These are phyloP conservation scores for Mesoclemmys tuberculata DNA, from an alignment of 2,113 vertebrate genomes.

Conservation along the genomic window DNA sequence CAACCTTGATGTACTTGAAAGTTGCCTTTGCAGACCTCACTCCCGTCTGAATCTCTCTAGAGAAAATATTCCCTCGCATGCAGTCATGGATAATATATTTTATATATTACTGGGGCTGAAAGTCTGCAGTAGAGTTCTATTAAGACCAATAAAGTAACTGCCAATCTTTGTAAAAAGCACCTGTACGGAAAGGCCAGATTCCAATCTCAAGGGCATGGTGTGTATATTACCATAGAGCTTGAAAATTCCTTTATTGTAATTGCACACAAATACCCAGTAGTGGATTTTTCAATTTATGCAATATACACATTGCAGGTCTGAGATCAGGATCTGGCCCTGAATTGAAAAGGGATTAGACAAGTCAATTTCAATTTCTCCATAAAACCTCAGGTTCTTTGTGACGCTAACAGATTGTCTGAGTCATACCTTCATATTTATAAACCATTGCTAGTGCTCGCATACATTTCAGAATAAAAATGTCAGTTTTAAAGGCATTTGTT, in stretches of 20 bases:
- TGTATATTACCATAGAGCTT: background rate
- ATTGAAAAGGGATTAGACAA: constrained; percentile 27
- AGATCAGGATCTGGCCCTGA: constrained; percentile 40
- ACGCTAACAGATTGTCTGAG: constrained; percentile 8
- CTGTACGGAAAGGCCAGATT: background rate
- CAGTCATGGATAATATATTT: background rate
- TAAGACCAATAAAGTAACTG: constrained; percentile 23
- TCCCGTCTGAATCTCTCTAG: background rate
- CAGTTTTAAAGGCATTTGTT: constrained; percentile 12
- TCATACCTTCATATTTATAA: constrained; percentile 45
- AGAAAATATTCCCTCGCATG: background rate
- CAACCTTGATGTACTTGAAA: background rate
- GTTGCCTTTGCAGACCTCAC: background rate
- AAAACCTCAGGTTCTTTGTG: constrained; percentile 29
- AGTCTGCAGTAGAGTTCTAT: background rate
- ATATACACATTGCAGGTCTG: background rate
- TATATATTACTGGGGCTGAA: background rate
- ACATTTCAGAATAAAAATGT: constrained; percentile 45
- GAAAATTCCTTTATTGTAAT: background rate
- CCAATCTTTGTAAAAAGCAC: background rate
- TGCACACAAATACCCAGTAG: background rate
- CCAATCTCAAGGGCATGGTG: background rate
- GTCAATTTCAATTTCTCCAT: background rate
- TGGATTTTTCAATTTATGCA: constrained; percentile 17
- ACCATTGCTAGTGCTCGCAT: constrained; percentile 6